phyloP scores from a whole-genome alignment of 2,113 vertebrate species.

The Engraulis encrasicolus region DNA sequence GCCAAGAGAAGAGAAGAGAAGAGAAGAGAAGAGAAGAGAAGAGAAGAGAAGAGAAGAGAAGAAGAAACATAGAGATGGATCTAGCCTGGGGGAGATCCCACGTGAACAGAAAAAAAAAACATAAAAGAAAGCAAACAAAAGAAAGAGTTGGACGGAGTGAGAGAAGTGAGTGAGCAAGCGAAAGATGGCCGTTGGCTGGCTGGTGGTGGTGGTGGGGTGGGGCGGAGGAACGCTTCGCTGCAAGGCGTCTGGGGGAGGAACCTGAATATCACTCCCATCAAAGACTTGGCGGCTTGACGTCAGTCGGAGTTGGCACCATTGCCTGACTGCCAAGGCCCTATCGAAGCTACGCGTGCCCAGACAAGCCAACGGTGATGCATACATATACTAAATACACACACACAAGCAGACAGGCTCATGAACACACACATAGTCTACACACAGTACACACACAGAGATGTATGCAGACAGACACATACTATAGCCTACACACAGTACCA shows the following conservation, averaged over 20 bases:
- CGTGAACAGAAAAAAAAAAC: neutral
- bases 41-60: no score
- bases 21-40: no score
- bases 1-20: no score
- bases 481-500: neutral
- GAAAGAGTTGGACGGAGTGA: slow-evolving; percentile 26
- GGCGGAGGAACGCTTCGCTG: slow-evolving; percentile 22
- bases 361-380: slow-evolving; percentile 46
- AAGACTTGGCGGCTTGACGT: slow-evolving; percentile 61
- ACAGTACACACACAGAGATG: neutral
- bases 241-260: slow-evolving; percentile 46
- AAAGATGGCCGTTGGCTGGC: slow-evolving; percentile 1
- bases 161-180: no score
- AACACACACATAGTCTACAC: neutral
- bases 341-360: slow-evolving; percentile 56
- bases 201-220: no score
- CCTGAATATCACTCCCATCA: slow-evolving; percentile 51
- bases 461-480: neutral
- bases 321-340: slow-evolving; percentile 55
- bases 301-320: slow-evolving; percentile 50
- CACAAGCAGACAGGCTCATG: neutral
- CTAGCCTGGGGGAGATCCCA: neutral
- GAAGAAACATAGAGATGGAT: neutral
- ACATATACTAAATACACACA: neutral
- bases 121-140: neutral